Evolutionary conservation across 2,797 vertebrate species (phyloP).

Genomic region (Chloroceryle inda): DNA sequence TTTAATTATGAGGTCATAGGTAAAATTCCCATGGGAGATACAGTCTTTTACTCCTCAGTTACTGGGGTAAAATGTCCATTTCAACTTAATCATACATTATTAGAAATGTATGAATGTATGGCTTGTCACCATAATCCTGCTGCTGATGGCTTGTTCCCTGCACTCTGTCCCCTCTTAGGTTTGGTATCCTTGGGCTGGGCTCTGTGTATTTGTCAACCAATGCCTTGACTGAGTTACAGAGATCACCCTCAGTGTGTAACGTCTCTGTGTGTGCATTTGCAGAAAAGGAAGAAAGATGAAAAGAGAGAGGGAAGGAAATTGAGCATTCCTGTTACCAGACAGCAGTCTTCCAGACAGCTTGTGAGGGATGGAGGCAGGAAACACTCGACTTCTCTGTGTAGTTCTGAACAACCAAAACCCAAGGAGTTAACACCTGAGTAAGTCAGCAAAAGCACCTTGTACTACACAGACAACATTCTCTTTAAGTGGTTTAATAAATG

Average conservation of each 20-base stretch:
- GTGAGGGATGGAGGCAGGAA: constrained; percentile 54
- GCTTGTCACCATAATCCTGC: background rate
- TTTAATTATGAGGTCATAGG: background rate
- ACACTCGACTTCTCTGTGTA: background rate
- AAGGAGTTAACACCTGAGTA: constrained; percentile 81
- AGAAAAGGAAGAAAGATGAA: constrained; percentile 63
- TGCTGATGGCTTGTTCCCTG: background rate
- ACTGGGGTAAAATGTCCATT: background rate
- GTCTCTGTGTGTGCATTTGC: background rate
- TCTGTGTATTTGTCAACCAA: background rate
- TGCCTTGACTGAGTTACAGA: background rate
- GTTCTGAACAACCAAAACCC: constrained; percentile 30
- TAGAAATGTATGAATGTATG: background rate
- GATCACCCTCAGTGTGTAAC: accelerated
- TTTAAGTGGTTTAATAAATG: constrained; percentile 3
- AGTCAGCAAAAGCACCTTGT: constrained; percentile 22
- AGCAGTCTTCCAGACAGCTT: background rate
- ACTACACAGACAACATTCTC: background rate
- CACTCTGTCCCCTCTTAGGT: background rate
- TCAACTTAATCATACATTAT: background rate
- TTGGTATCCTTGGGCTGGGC: background rate
- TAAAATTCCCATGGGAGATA: background rate
- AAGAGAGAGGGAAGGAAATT: constrained; percentile 50
- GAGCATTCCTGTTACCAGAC: background rate
- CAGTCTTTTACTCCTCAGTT: background rate